Evolutionary conservation across 2,113 vertebrate species (phyloP).

Genomic region (Chrysochloris asiatica): DNA sequence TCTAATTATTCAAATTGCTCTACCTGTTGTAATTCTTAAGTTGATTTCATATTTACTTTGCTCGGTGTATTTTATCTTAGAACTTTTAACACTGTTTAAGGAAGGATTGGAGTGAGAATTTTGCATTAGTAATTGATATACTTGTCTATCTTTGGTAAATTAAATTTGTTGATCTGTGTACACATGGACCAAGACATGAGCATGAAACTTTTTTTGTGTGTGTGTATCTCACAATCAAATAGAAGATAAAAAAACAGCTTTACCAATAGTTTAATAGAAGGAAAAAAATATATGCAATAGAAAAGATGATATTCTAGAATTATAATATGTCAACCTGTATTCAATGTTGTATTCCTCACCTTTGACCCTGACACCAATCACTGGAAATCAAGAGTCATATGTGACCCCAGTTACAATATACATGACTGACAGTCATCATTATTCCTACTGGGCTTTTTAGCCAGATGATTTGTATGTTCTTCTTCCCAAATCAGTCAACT

Average conservation of each 20-base stretch:
- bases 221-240: background rate
- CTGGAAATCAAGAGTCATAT: background rate
- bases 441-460: slow-evolving; percentile 9
- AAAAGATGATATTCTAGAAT: background rate
- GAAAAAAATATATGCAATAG: background rate
- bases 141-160: background rate
- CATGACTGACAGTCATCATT: background rate
- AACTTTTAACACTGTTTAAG: background rate
- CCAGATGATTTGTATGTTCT: background rate
- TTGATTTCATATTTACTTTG: background rate
- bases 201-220: background rate
- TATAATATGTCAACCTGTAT: background rate
- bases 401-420: background rate
- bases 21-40: background rate
- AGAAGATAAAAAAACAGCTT: background rate
- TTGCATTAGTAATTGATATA: background rate
- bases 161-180: background rate
- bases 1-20: background rate
- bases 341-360: background rate
- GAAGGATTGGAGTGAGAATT: background rate
- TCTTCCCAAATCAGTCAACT: slow-evolving; percentile 13
- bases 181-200: background rate
- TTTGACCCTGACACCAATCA: background rate
- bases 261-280: background rate
- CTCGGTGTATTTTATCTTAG: background rate